Percentiles rank a stretch among this genome's conserved stretches.
Conservation (phyloP, 2,113 vertebrate genomes). For the Chloropsis hardwickii region DNA sequence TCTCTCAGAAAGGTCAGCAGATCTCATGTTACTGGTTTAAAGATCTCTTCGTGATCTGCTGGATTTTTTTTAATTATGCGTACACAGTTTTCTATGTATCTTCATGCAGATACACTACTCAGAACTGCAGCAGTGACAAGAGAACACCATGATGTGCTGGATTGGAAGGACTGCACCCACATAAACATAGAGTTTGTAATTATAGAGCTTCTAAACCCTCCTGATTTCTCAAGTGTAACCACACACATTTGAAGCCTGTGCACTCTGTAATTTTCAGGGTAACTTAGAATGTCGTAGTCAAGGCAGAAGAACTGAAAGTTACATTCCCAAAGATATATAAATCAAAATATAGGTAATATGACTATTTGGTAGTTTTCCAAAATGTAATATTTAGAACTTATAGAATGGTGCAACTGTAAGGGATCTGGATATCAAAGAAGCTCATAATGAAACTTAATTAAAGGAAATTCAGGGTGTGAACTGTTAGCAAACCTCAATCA, state of each 20-base stretch:
- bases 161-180: conserved; percentile 31
- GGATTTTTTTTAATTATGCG: conserved; percentile 32
- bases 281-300: neutral
- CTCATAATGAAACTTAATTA: neutral
- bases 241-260: neutral
- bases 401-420: neutral
- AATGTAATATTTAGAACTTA: neutral
- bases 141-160: conserved; percentile 35
- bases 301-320: neutral
- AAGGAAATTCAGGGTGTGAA: neutral
- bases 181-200: conserved; percentile 55
- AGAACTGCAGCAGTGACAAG: conserved; percentile 18
- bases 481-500: neutral
- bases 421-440: neutral
- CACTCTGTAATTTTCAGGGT: neutral
- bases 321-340: neutral
- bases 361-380: neutral
- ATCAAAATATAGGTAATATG: neutral
- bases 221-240: neutral
- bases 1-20: conserved; percentile 78
- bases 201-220: neutral
- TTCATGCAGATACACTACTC: neutral
- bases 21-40: conserved; percentile 66
- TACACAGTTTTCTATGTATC: neutral
- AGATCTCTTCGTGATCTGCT: conserved; percentile 48